Evolutionary conservation across 2,113 vertebrate genomes (phyloP).

Genomic region (Ameiurus melas): DNA sequence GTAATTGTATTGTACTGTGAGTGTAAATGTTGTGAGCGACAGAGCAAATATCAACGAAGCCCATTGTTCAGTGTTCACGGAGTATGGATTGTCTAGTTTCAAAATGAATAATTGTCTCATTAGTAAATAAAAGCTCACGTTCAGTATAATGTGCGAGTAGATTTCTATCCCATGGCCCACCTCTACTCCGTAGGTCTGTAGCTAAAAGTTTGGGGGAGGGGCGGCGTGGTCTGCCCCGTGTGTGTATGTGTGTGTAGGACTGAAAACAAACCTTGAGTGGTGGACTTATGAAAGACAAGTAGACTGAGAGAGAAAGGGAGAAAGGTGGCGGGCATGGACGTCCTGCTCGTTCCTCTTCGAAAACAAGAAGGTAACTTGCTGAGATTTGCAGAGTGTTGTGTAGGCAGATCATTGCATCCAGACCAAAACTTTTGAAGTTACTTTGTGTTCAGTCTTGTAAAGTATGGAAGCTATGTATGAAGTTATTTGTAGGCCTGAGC

Average conservation of each 20-base stretch:
- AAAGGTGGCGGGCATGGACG: conserved; percentile 43
- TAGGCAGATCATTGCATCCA: not conserved
- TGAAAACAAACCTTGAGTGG: conserved; percentile 35
- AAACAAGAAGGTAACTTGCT: conserved; percentile 50
- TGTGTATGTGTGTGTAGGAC: conserved; percentile 6
- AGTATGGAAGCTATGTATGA: not conserved
- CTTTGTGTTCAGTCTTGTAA: not conserved
- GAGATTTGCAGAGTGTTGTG: not conserved
- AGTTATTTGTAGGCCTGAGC: not conserved
- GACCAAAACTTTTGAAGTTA: not conserved
- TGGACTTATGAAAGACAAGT: conserved; percentile 31
- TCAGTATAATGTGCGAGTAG: not conserved
- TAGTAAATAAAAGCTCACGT: not conserved
- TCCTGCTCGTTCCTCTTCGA: conserved; percentile 42
- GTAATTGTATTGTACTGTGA: not conserved
- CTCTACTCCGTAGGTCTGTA: conserved; percentile 32
- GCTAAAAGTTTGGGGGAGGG: conserved; percentile 45
- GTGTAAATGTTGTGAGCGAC: not conserved
- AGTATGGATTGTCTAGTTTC: not conserved
- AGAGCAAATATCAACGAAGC: no score
- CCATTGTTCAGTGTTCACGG: not conserved
- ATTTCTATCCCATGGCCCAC: not conserved
- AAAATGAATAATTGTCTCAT: not conserved
- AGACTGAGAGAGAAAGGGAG: conserved; percentile 5
- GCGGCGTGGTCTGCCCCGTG: conserved; percentile 28